These are phyloP conservation scores for Carassius auratus DNA, from an alignment of 2,113 vertebrate species.

Conservation along the genomic window DNA sequence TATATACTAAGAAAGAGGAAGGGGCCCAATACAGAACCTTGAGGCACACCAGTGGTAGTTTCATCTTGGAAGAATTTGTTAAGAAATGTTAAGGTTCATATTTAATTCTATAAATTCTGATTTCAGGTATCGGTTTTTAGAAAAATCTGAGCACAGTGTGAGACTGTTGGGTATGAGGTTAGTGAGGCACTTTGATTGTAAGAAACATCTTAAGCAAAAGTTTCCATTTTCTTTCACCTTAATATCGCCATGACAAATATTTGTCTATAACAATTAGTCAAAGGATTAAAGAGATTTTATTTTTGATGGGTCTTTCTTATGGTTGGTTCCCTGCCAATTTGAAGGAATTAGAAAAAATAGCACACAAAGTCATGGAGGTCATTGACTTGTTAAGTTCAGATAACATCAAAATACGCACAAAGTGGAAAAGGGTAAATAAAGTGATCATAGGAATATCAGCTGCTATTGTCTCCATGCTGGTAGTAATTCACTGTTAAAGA, in stretches of 20 bases:
- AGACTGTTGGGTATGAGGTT: not conserved
- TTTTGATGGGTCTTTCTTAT: not conserved
- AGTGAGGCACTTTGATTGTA: not conserved
- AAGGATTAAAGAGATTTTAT: not conserved
- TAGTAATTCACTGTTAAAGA: not conserved
- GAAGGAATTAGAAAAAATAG: not conserved
- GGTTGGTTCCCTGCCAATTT: not conserved
- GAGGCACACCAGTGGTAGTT: not conserved
- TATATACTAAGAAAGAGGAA: not conserved
- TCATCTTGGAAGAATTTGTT: not conserved
- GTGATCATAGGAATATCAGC: not conserved
- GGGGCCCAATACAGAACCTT: not conserved
- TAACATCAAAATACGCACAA: not conserved
- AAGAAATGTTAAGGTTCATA: not conserved
- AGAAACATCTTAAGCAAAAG: not conserved
- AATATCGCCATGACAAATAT: not conserved
- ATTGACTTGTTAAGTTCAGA: not conserved
- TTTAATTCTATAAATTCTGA: not conserved
- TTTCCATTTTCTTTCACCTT: not conserved
- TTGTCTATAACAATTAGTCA: not conserved
- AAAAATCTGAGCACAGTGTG: not conserved
- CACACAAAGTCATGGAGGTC: conserved; percentile 11
- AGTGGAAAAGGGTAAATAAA: not conserved
- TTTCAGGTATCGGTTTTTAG: not conserved
- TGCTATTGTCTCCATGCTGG: conserved; percentile 37